These are phyloP conservation scores for Melanchra persicariae DNA, from an alignment of 2,888 invertebrate species.

Conservation along the genomic window DNA sequence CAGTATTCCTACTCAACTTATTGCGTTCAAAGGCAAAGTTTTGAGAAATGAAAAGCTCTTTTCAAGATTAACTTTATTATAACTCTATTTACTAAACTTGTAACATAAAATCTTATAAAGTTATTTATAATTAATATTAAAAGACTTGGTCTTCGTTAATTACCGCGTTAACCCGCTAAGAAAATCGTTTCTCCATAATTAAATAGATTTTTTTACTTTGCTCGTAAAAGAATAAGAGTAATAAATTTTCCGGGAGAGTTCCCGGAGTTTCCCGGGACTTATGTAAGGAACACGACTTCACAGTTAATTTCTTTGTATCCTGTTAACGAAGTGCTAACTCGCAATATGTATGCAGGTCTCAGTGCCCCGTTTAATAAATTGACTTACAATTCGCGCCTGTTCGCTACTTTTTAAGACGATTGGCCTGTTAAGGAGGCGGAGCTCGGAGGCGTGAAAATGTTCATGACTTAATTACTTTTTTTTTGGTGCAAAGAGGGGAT, in stretches of 20 bases:
- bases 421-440: slow-evolving; percentile 38
- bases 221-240: slow-evolving; percentile 74
- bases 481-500: neutral
- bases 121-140: slow-evolving; percentile 39
- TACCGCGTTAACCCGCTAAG: slow-evolving; percentile 49
- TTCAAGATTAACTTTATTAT: slow-evolving; percentile 20
- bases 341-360: slow-evolving; percentile 77
- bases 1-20: slow-evolving; percentile 6
- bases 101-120: slow-evolving; percentile 35
- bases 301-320: slow-evolving; percentile 85
- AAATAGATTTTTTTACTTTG: slow-evolving; percentile 74
- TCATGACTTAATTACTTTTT: slow-evolving; percentile 50
- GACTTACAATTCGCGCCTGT: slow-evolving; percentile 55
- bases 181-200: slow-evolving; percentile 71
- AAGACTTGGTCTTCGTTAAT: slow-evolving; percentile 23
- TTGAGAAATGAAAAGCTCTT: slow-evolving; percentile 28
- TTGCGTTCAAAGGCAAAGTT: slow-evolving; percentile 16
- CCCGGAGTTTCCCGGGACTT: slow-evolving; percentile 71
- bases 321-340: slow-evolving; percentile 84
- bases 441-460: slow-evolving; percentile 26
- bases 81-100: slow-evolving; percentile 20
- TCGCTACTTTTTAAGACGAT: slow-evolving; percentile 55
- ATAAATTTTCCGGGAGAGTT: slow-evolving; percentile 75
- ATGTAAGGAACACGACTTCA: slow-evolving; percentile 77
- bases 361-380: slow-evolving; percentile 70